Evolutionary conservation across 2,888 invertebrate genomes (phyloP).

Genomic region (Linyphia triangularis): DNA sequence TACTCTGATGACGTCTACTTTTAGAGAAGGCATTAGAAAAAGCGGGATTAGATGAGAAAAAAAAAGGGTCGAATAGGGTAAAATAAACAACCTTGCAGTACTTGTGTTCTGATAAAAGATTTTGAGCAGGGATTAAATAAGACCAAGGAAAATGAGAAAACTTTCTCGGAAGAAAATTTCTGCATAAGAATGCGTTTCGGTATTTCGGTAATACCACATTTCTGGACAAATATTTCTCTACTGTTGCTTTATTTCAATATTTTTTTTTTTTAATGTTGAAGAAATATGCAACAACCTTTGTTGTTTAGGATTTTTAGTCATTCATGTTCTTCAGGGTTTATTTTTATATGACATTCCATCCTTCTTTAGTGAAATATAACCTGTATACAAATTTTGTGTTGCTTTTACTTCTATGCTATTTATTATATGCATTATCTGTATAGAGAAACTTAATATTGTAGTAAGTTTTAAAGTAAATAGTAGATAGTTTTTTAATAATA

Average conservation of each 20-base stretch:
- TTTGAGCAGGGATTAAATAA: conserved; percentile 13
- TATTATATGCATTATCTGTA: no score
- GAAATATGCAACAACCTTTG: no score
- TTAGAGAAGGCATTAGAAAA: conserved; percentile 3
- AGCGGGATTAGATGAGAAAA: conserved; percentile 13
- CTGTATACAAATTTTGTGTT: no score
- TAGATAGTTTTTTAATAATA: no score
- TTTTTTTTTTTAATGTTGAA: not conserved
- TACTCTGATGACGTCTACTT: conserved; percentile 54
- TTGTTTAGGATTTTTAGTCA: no score
- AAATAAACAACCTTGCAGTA: conserved; percentile 20
- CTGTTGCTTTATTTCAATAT: not conserved
- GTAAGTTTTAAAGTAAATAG: no score
- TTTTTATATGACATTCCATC: no score
- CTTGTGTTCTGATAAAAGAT: not conserved
- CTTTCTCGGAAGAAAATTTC: not conserved
- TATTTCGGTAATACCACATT: not conserved
- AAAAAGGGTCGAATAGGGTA: not conserved
- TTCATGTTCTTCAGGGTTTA: no score
- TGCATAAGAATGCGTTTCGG: not conserved
- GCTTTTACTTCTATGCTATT: no score
- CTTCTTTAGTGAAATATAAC: no score
- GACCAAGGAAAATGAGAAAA: not conserved
- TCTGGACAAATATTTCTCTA: not conserved
- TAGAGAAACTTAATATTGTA: no score